Evolutionary conservation across 35 echinoderm and acorn worm species (phyloP).

Genomic region (Chiridota heheva): DNA sequence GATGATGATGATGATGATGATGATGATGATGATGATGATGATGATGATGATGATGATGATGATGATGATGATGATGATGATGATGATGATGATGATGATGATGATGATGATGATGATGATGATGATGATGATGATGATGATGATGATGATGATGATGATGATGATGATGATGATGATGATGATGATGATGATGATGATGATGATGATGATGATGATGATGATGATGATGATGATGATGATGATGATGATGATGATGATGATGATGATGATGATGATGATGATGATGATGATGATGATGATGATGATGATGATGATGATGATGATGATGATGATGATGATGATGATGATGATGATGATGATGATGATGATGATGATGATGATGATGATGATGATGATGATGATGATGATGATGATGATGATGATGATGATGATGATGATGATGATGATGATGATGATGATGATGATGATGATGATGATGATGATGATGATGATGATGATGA

Average conservation of each 20-base stretch:
- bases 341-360: neutral
- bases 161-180: neutral
- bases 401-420: constrained; percentile 15
- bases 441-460: constrained; percentile 14
- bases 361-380: constrained; percentile 14
- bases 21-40: constrained; percentile 1
- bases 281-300: too few relatives aligned
- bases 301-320: constrained; percentile 1
- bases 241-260: neutral
- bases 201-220: constrained; percentile 25
- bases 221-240: constrained; percentile 8
- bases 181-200: constrained; percentile 1
- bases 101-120: neutral
- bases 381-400: constrained; percentile 14
- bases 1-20: constrained; percentile 17
- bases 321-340: neutral
- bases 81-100: constrained; percentile 2
- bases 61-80: too few relatives aligned
- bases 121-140: neutral
- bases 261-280: constrained; percentile 1
- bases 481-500: constrained; percentile 19
- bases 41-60: constrained; percentile 2
- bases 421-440: constrained; percentile 19
- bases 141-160: neutral
- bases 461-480: constrained; percentile 15